Percentiles rank a stretch among this genome's conserved stretches.
phyloP scores from a whole-genome alignment of 2,113 vertebrate species.

The Platycercus adscitus region DNA sequence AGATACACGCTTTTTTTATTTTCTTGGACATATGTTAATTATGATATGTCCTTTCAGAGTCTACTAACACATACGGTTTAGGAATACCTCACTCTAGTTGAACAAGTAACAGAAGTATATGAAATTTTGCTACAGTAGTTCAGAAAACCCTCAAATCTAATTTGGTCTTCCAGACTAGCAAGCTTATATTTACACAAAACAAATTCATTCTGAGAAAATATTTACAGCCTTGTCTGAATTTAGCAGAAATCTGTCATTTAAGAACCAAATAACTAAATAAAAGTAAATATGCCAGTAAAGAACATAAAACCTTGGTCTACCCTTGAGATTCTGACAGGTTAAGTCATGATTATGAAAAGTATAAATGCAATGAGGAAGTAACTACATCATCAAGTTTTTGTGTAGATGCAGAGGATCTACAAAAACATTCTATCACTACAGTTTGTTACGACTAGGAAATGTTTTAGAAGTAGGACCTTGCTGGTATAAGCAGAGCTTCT shows the following conservation, averaged over 20 bases:
- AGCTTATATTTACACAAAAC: not conserved
- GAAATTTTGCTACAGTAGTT: not conserved
- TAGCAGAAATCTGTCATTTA: not conserved
- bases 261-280: not conserved
- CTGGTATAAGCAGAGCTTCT: not conserved
- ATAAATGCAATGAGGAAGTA: not conserved
- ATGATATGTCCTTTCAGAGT: not conserved
- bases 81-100: not conserved
- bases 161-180: not conserved
- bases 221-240: not conserved
- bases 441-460: not conserved
- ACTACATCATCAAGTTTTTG: not conserved
- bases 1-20: not conserved
- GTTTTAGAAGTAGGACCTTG: not conserved
- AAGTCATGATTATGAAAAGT: not conserved
- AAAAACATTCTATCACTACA: not conserved
- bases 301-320: not conserved
- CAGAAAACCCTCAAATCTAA: not conserved
- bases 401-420: not conserved
- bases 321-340: not conserved
- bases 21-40: not conserved
- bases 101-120: not conserved
- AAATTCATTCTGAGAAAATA: not conserved
- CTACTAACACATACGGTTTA: not conserved
- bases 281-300: not conserved